These are phyloP conservation scores for Miltochrista miniata DNA, from an alignment of 2,888 invertebrate species.

Conservation along the genomic window DNA sequence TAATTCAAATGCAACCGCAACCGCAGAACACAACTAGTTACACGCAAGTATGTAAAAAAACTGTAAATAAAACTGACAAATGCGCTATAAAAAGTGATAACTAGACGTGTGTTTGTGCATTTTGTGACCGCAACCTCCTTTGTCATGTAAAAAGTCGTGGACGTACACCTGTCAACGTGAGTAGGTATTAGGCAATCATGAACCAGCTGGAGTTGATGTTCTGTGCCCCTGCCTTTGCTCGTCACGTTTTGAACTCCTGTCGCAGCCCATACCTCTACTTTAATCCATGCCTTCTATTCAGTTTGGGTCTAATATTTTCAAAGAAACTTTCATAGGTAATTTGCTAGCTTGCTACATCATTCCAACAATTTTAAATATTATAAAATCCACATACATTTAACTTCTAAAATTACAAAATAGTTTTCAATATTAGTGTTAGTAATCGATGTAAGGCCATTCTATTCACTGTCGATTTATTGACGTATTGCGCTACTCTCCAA, in stretches of 20 bases:
- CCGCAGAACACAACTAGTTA: slow-evolving; percentile 45
- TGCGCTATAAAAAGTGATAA: slow-evolving; percentile 63
- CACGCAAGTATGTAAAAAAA: slow-evolving; percentile 38
- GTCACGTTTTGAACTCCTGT: too few species aligned
- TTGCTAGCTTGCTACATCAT: too few species aligned
- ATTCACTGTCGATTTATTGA: slow-evolving; percentile 52
- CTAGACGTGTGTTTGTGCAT: slow-evolving; percentile 47
- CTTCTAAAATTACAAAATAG: too few species aligned
- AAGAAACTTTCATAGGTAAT: too few species aligned
- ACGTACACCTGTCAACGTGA: neutral
- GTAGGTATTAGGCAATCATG: neutral
- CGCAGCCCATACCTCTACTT: too few species aligned
- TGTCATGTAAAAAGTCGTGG: slow-evolving; percentile 12
- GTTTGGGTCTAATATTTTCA: too few species aligned
- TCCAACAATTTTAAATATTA: too few species aligned
- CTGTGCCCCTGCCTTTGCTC: too few species aligned
- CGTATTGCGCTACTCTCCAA: slow-evolving; percentile 60
- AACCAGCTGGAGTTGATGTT: too few species aligned
- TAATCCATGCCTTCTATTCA: too few species aligned
- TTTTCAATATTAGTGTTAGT: slow-evolving; percentile 53
- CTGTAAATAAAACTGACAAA: slow-evolving; percentile 51
- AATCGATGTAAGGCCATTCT: slow-evolving; percentile 29
- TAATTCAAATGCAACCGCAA: slow-evolving; percentile 37
- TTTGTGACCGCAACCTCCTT: slow-evolving; percentile 38
- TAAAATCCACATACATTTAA: too few species aligned